Evolutionary conservation across 2,113 vertebrate species (phyloP).

Genomic region (Ceyx melanurus): DNA sequence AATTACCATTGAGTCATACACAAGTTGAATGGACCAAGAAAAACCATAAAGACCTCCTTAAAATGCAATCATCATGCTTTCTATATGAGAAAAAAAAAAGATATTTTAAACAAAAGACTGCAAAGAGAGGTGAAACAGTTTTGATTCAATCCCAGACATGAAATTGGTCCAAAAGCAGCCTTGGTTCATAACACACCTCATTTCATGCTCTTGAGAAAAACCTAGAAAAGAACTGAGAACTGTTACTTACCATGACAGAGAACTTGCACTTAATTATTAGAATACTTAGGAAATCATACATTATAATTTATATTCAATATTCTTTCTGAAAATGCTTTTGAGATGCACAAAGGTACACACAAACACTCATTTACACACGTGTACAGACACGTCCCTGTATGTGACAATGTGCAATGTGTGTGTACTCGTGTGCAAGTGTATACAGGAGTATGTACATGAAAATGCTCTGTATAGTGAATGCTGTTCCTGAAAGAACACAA

Average conservation of each 20-base stretch:
- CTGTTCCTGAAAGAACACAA: not conserved
- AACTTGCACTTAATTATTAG: not conserved
- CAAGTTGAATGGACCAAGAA: not conserved
- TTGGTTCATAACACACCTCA: not conserved
- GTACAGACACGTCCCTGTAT: not conserved
- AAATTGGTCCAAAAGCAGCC: not conserved
- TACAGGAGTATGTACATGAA: not conserved
- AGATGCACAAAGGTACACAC: not conserved
- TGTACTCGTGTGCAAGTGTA: not conserved
- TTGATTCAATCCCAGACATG: not conserved
- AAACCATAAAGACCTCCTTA: not conserved
- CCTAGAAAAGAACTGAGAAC: not conserved
- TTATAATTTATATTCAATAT: not conserved
- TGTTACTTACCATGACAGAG: constrained; percentile 35
- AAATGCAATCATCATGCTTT: not conserved
- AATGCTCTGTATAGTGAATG: not conserved
- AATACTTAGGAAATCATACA: not conserved
- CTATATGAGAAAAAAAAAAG: not conserved
- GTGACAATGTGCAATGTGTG: not conserved
- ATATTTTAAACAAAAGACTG: not conserved
- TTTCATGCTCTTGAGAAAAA: not conserved
- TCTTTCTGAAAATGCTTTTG: not conserved
- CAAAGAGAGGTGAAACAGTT: not conserved
- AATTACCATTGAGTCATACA: not conserved
- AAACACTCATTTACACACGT: not conserved